phyloP scores from a whole-genome alignment of 2,113 vertebrate species.

The Conger conger region DNA sequence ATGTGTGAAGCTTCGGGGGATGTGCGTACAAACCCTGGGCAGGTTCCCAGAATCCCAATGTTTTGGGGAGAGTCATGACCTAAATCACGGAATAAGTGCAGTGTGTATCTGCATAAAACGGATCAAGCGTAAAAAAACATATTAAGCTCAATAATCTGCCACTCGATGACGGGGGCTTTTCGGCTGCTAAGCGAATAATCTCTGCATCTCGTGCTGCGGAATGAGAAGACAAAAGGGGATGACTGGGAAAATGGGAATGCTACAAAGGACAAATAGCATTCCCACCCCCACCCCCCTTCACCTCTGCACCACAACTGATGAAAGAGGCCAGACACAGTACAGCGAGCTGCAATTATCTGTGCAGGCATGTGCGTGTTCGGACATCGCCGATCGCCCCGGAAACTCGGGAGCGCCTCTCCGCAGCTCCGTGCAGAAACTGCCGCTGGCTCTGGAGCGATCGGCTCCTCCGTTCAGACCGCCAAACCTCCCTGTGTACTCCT shows the following conservation, averaged over 20 bases:
- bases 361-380: constrained; percentile 41
- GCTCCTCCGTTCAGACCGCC: no score
- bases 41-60: no score
- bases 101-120: not conserved
- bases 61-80: not conserved
- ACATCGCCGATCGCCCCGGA: constrained; percentile 7
- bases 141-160: not conserved
- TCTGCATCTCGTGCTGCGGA: not conserved
- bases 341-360: constrained; percentile 41
- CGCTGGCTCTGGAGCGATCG: no score
- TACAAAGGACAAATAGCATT: not conserved
- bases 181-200: not conserved
- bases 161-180: not conserved
- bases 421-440: no score
- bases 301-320: constrained; percentile 22
- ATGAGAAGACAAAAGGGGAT: constrained; percentile 12
- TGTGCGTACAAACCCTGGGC: no score
- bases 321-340: not conserved
- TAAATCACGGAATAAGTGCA: no score
- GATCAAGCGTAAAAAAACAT: not conserved
- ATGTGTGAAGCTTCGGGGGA: no score
- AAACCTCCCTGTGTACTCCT: no score
- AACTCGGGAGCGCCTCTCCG: not conserved
- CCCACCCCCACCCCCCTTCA: no score
- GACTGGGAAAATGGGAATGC: constrained; percentile 30